Evolutionary conservation across 2,113 vertebrate genomes (phyloP).

Genomic region (Setophaga coronata): DNA sequence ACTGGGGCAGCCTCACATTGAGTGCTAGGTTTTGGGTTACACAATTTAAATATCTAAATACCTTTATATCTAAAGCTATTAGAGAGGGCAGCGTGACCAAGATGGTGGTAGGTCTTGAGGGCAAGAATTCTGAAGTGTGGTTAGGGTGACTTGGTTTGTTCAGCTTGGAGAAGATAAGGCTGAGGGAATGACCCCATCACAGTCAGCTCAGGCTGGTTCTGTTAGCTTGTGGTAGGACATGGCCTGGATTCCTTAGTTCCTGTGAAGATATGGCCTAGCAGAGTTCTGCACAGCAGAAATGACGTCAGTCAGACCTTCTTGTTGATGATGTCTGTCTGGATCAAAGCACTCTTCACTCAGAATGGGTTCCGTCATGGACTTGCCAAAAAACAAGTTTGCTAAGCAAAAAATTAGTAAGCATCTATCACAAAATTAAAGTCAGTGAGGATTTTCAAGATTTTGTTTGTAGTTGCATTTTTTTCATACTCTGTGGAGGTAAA

Average conservation of each 20-base stretch:
- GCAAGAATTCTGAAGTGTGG: neutral
- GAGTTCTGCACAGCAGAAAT: neutral
- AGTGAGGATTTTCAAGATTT: neutral
- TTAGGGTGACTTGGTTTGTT: neutral
- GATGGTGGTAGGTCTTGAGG: rapidly evolving
- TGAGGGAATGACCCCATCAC: neutral
- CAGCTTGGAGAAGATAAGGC: neutral
- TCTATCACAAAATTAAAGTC: neutral
- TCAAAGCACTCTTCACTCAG: neutral
- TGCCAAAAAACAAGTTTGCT: neutral
- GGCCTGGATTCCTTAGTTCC: neutral
- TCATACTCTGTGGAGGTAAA: neutral
- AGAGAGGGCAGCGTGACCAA: neutral
- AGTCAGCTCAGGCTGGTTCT: neutral
- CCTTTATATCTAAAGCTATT: neutral
- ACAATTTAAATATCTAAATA: neutral
- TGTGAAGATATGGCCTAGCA: neutral
- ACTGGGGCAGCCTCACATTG: rapidly evolving
- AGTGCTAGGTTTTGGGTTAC: rapidly evolving
- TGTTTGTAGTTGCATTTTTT: neutral
- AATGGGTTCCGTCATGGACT: rapidly evolving
- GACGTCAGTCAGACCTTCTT: neutral
- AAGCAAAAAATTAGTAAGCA: neutral
- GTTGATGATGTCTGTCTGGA: neutral
- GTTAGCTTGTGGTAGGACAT: neutral